A percentile compares a stretch with the other conserved stretches of the same genome.
Evolutionary conservation across 2,797 vertebrate species (phyloP).

Genomic region (Gambelia wislizenii): DNA sequence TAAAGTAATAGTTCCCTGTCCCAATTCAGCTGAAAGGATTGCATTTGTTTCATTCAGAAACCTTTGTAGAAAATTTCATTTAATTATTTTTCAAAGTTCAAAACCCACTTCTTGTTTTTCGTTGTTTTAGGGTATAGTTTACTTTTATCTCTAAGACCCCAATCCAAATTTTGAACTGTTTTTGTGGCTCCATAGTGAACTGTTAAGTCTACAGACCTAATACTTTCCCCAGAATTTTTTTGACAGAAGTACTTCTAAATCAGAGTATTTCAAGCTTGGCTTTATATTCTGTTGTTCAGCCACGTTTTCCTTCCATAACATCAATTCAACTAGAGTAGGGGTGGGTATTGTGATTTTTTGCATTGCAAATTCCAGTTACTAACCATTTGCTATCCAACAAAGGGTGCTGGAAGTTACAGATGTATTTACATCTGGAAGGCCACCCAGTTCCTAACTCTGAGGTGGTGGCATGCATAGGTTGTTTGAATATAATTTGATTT

Average conservation of each 20-base stretch:
- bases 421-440: background rate
- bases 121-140: background rate
- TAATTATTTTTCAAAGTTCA: background rate
- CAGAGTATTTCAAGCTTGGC: background rate
- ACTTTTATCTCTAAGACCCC: background rate
- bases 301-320: background rate
- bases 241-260: background rate
- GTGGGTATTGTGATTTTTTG: background rate
- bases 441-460: too few species aligned
- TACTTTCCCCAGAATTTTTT: background rate
- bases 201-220: background rate
- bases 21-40: slow-evolving; percentile 55
- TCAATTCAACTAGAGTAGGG: too few species aligned
- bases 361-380: too few species aligned
- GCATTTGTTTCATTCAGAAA: background rate
- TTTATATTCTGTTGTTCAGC: background rate
- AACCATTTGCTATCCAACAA: background rate
- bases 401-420: background rate
- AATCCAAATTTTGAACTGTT: background rate
- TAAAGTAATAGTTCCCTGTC: slow-evolving; percentile 58
- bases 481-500: background rate
- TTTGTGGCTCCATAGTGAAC: background rate
- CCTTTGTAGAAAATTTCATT: background rate
- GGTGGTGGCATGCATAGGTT: background rate
- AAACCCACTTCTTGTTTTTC: background rate